Evolutionary conservation across 2,888 invertebrate species (phyloP).

Genomic region (Atethmia centrago): DNA sequence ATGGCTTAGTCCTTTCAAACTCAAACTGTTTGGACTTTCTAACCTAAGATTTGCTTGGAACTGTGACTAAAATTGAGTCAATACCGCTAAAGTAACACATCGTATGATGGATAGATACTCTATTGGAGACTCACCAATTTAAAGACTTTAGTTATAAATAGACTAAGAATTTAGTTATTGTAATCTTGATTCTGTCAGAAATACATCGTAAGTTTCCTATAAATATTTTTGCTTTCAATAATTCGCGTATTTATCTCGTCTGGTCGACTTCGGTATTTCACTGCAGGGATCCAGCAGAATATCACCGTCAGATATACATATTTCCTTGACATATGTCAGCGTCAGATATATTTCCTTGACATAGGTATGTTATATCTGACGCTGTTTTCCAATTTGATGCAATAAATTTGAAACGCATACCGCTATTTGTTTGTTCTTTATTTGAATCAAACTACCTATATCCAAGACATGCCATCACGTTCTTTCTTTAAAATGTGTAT

Average conservation of each 20-base stretch:
- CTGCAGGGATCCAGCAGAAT: background rate
- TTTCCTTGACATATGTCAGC: background rate
- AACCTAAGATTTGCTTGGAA: background rate
- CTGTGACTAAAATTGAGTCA: background rate
- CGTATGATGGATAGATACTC: background rate
- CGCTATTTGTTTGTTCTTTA: background rate
- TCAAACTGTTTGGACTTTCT: fast-evolving
- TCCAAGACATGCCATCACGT: background rate
- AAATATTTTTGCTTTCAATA: background rate
- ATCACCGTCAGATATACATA: background rate
- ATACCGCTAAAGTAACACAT: background rate
- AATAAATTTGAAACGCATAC: background rate
- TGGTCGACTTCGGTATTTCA: background rate
- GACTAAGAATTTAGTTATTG: background rate
- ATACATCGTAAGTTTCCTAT: background rate
- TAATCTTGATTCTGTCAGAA: background rate
- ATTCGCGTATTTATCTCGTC: background rate
- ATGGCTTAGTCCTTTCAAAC: background rate
- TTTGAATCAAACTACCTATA: background rate
- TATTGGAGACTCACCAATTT: background rate
- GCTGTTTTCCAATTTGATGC: background rate
- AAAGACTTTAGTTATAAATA: background rate
- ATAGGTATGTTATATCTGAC: too few species aligned
- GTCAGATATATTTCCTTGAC: background rate
- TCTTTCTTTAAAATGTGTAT: background rate